Base-by-base conservation (phyloP, 2,888 invertebrate species). In the Coremacera marginata region DNA sequence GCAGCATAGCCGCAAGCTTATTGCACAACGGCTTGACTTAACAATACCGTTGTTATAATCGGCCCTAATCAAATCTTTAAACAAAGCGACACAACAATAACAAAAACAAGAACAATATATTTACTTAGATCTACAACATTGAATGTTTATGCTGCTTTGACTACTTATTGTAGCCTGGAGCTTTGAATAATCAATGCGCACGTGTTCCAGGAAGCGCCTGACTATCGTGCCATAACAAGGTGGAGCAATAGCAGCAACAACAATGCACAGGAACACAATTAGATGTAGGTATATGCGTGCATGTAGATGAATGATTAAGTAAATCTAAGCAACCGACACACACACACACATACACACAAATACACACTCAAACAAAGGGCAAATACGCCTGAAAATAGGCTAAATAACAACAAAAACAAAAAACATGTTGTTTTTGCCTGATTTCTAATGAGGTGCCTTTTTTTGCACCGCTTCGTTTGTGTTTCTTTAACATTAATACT, bases 181-280 rank as follows among this genome's bases (percentile, higher is more conserved):
- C 67, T 34, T 37, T 37, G 37, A 37, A 22, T 37, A 67, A 67
- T 44, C 19, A 37, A 37, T 44, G 65, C 44, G 67, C 34, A 67
- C 67, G 67, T 67, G 67, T 67, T 67, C 34, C 22, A 44, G 67
- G 44, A 67, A 67, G 37, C 31, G 5, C 31, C 5, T 19, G 34
- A n/a, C 60, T 27, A 27, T 9, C 27, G 14, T 57, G 57, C 57
- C 57, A 27, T 44, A 44, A 44, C 44, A 14, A 44, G 44, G 14
- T 7, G 44, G 14, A 44, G 44, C 44, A 44, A 44, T 7, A 44
- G 44, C 44, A 44, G 1, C 31, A 31, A 31, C 31, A 44, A 44
- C 44, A 44, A 44, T 60, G 5, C 60, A 22, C 25, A 27, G 27
- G 27, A 60, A 44, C 14, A 44, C 44, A 44, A 44, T 44, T 44